Evolutionary conservation across 2,113 vertebrate species (phyloP), one percentile per base, ranked within the genome.

Genomic region (Melanerpes formicivorus): DNA sequence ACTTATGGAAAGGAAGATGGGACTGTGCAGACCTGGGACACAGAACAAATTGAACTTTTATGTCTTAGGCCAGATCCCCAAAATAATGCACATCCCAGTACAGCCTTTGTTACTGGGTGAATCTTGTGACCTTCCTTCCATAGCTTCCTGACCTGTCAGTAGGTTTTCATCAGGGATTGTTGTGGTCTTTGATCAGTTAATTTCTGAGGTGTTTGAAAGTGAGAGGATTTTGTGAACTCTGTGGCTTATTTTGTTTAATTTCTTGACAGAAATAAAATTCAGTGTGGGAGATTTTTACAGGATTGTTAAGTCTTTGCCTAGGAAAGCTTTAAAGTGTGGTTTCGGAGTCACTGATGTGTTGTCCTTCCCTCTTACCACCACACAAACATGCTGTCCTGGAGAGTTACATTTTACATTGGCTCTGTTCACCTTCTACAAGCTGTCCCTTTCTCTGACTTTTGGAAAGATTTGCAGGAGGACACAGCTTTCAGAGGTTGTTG

Each of bases 391-490:
- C 48, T 88, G 40, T 90, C 93, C 94, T 91, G 91, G 37, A 42
- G 95, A 77, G 85, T 93, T 93, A 95, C 95, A 94, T 93, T 96
- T 78, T 78, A 63, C 44, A 71, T 95, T 96, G 96, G 91, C 93
- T 95, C 91, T 83, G 76, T 62, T 95, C 82, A 77, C 27, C 58
- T 70, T 93, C 69, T 63, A 73, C 95, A 96, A 91, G 91, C 94
- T 95, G 93, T 91, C 87, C 82, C 84, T 85, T 87, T 83, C 62
- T 64, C 82, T 91, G 76, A 62, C 85, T 86, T 92, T 78, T 85
- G 90, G 85, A 59, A 54, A 86, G 82, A 19, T 75, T 88, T 94
- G 58, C 93, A 93, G 82, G 76, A 92, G 79, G 90, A 83, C 87
- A 77, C 62, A 67, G 79, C 58, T 91, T 90, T 83, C 76, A 48